Evolutionary conservation across 2,888 invertebrate genomes (phyloP).

Genomic region (Monochamus alternatus): DNA sequence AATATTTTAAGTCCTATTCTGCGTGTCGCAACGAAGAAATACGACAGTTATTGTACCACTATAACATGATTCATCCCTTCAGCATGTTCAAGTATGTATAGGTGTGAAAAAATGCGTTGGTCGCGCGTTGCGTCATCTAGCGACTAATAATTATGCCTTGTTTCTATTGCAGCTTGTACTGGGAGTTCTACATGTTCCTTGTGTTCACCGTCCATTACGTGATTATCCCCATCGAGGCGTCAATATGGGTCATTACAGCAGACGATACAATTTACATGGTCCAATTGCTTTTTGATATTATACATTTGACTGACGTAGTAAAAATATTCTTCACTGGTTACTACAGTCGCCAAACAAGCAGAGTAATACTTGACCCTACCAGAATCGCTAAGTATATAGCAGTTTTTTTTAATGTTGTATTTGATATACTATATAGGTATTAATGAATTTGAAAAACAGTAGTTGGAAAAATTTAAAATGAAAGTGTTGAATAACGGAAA

Average conservation of each 20-base stretch:
- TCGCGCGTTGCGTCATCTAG: too few relatives aligned
- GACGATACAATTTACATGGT: background rate
- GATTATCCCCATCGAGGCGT: slow-evolving; percentile 42
- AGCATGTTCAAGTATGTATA: slow-evolving; percentile 44
- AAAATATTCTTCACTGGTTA: slow-evolving; percentile 52
- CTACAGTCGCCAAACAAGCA: slow-evolving; percentile 41
- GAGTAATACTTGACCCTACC: slow-evolving; percentile 20
- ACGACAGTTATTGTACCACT: slow-evolving; percentile 48
- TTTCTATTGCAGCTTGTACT: slow-evolving; percentile 41
- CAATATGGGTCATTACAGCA: background rate
- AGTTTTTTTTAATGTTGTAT: slow-evolving; percentile 41
- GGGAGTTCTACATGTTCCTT: slow-evolving; percentile 49
- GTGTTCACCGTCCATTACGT: slow-evolving; percentile 39
- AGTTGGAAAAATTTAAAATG: too few relatives aligned
- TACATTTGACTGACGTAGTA: slow-evolving; percentile 45
- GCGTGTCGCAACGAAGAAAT: slow-evolving; percentile 48
- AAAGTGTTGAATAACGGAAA: too few relatives aligned
- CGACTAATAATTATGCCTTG: too few relatives aligned
- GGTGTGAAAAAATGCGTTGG: too few relatives aligned
- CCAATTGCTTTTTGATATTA: slow-evolving; percentile 29
- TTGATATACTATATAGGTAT: slow-evolving; percentile 15
- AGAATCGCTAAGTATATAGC: slow-evolving; percentile 36
- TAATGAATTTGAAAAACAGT: too few relatives aligned
- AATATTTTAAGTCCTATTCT: slow-evolving; percentile 48
- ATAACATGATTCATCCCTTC: slow-evolving; percentile 55